Evolutionary conservation across 2,797 vertebrate genomes (phyloP).

Genomic region (Malurus leucopterus): DNA sequence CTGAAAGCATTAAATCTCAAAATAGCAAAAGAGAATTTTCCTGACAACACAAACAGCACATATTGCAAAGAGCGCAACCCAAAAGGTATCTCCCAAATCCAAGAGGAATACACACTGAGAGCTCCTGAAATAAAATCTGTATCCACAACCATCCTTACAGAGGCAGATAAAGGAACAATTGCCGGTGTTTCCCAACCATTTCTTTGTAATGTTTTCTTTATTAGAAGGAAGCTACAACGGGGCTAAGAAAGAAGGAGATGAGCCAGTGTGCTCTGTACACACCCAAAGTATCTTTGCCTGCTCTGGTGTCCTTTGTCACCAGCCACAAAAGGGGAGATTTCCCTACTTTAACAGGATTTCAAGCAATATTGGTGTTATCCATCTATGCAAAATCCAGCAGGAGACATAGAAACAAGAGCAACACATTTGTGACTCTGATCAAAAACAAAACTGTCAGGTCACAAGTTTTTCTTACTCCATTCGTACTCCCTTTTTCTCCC

Average conservation of each 20-base stretch:
- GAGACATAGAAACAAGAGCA: background rate
- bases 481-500: background rate
- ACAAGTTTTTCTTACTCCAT: background rate
- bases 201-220: background rate
- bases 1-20: background rate
- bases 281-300: background rate
- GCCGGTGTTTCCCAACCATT: background rate
- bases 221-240: background rate
- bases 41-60: background rate
- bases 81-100: background rate
- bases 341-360: background rate
- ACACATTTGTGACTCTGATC: rapidly evolving
- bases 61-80: background rate
- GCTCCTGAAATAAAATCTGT: background rate
- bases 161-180: background rate
- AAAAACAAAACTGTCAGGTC: background rate
- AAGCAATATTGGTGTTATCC: background rate
- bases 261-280: background rate
- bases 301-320: background rate
- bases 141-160: background rate
- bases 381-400: background rate
- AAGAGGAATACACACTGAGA: background rate
- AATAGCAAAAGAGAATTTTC: background rate
- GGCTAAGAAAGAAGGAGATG: background rate
- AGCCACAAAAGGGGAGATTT: background rate